Conservation (phyloP, 2,113 vertebrate genomes). For the Tachuris rubrigastra region DNA sequence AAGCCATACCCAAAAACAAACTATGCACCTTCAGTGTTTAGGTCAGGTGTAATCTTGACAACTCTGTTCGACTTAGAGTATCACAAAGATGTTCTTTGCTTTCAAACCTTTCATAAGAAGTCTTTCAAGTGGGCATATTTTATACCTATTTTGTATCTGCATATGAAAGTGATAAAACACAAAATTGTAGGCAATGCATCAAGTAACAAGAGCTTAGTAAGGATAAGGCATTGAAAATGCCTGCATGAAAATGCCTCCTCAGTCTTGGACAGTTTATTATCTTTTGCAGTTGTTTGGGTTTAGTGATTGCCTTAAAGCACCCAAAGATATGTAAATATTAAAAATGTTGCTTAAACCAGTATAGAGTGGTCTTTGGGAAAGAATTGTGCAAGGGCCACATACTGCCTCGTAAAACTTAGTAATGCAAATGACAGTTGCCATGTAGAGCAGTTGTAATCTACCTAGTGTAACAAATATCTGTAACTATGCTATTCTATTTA, state of each 20-base stretch:
- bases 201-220: neutral
- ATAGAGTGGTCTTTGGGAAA: neutral
- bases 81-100: neutral
- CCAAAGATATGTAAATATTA: neutral
- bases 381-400: neutral
- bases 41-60: neutral
- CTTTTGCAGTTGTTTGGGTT: neutral
- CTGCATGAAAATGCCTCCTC: neutral
- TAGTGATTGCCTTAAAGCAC: neutral
- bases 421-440: neutral
- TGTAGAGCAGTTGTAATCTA: neutral
- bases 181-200: neutral
- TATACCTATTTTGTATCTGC: neutral
- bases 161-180: neutral
- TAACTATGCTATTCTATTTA: neutral
- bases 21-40: accelerated
- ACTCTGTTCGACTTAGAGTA: neutral
- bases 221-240: neutral
- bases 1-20: neutral
- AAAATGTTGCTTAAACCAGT: neutral
- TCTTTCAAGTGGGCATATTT: neutral
- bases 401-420: neutral
- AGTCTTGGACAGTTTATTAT: neutral
- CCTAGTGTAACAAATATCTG: neutral
- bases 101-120: neutral